A percentile compares a stretch with the other conserved stretches of the same genome.
Conservation (phyloP, 2,113 vertebrate genomes). For the Chrysochloris asiatica region DNA sequence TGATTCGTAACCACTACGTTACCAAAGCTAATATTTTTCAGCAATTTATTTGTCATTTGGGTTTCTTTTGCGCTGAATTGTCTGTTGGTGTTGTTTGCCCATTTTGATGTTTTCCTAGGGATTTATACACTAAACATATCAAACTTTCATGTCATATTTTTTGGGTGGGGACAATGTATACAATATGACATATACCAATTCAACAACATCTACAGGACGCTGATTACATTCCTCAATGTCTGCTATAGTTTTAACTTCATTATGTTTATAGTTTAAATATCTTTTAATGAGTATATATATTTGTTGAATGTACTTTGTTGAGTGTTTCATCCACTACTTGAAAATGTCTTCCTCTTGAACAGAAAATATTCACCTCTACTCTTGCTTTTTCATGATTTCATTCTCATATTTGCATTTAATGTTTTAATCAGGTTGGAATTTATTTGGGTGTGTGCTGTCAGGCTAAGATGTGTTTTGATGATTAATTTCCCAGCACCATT, state of each 20-base stretch:
- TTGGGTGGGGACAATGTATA: background rate
- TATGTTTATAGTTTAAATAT: background rate
- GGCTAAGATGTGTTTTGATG: background rate
- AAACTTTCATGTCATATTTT: background rate
- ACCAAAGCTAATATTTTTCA: background rate
- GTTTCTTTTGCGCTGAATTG: background rate
- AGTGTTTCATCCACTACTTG: background rate
- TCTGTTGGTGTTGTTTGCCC: background rate
- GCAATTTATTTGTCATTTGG: constrained; percentile 9
- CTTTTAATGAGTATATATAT: background rate
- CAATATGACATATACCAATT: background rate
- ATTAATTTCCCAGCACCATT: background rate
- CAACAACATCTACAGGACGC: background rate
- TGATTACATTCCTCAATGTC: background rate
- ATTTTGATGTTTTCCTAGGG: background rate
- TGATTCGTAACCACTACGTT: too few relatives aligned
- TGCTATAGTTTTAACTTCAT: constrained; percentile 21
- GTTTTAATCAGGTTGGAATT: constrained; percentile 39
- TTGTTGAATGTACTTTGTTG: background rate
- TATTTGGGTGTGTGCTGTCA: background rate
- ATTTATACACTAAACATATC: background rate
- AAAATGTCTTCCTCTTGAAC: constrained; percentile 32
- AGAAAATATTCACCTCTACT: background rate
- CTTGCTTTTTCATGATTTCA: background rate
- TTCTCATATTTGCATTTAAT: background rate